A percentile compares a stretch with the other conserved stretches of the same genome.
These are phyloP conservation scores for Danionella cerebrum DNA, from an alignment of 2,113 vertebrate species.

Conservation along the genomic window DNA sequence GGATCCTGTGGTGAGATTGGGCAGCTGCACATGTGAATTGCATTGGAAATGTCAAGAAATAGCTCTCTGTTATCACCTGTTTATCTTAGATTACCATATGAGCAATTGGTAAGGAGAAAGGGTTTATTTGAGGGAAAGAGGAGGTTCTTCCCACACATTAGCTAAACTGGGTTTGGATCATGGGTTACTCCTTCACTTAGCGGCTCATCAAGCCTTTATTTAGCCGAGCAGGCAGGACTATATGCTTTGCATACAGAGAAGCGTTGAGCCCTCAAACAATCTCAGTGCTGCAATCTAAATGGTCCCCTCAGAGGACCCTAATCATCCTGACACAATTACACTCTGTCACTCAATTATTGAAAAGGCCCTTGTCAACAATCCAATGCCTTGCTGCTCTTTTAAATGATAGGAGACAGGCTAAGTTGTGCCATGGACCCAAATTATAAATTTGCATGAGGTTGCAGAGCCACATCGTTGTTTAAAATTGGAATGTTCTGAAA, in stretches of 20 bases:
- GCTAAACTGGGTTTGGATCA: slow-evolving; percentile 58
- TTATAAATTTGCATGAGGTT: slow-evolving; percentile 1
- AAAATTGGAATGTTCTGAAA: background rate
- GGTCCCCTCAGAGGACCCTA: slow-evolving; percentile 29
- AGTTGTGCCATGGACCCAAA: background rate
- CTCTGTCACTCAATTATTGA: slow-evolving; percentile 38
- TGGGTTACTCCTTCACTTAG: slow-evolving; percentile 54
- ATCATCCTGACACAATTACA: slow-evolving; percentile 44
- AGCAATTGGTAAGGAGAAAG: background rate
- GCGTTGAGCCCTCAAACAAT: slow-evolving; percentile 27
- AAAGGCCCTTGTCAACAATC: slow-evolving; percentile 42
- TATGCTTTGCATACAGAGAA: slow-evolving; percentile 44
- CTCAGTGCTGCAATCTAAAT: slow-evolving; percentile 38
- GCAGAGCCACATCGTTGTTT: background rate
- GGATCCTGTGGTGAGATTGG: background rate
- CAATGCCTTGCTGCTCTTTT: slow-evolving; percentile 34
- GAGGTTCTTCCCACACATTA: slow-evolving; percentile 19
- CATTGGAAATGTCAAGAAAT: slow-evolving; percentile 1
- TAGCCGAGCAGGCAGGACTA: slow-evolving; percentile 58
- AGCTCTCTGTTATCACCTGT: background rate
- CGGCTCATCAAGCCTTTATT: slow-evolving; percentile 58
- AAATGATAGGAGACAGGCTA: slow-evolving; percentile 22
- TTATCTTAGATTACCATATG: background rate
- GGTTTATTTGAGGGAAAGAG: background rate
- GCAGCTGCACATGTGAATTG: background rate